These are phyloP conservation scores for Papilio machaon DNA, from an alignment of 1,140 invertebrate species.

Conservation along the genomic window DNA sequence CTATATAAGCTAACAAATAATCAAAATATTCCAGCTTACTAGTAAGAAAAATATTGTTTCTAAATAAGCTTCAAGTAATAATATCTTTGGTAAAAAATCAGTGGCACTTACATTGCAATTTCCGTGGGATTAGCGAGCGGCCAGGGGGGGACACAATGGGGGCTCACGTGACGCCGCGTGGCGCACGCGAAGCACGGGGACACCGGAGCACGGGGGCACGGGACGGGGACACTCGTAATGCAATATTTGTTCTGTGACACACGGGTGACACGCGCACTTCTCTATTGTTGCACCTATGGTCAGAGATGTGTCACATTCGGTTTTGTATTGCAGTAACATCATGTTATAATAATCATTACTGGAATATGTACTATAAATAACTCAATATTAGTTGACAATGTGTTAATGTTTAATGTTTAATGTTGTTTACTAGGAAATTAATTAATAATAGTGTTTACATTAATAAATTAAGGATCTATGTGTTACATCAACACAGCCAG, in stretches of 20 bases:
- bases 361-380: too few relatives aligned
- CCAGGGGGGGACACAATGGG: slow-evolving; percentile 46
- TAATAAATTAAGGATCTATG: too few relatives aligned
- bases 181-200: slow-evolving; percentile 42
- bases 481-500: too few relatives aligned
- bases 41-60: slow-evolving; percentile 12
- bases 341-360: neutral
- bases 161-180: slow-evolving; percentile 47
- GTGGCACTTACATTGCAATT: slow-evolving; percentile 60
- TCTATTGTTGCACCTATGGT: slow-evolving; percentile 66
- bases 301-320: slow-evolving; percentile 56
- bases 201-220: slow-evolving; percentile 36
- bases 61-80: slow-evolving; percentile 15
- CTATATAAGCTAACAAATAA: neutral
- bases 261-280: slow-evolving; percentile 72
- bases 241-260: slow-evolving; percentile 79
- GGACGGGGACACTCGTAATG: slow-evolving; percentile 57
- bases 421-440: neutral
- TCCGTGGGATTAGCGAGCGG: slow-evolving; percentile 59
- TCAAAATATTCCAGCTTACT: neutral
- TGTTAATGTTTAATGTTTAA: too few relatives aligned
- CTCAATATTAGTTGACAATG: too few relatives aligned
- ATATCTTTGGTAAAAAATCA: slow-evolving; percentile 50
- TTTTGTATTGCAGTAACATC: slow-evolving; percentile 27
- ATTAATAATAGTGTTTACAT: too few relatives aligned